A percentile compares a stretch with the other conserved stretches of the same genome.
Conservation (phyloP, 2,113 vertebrate genomes). For the Phyllostomus hastatus region DNA sequence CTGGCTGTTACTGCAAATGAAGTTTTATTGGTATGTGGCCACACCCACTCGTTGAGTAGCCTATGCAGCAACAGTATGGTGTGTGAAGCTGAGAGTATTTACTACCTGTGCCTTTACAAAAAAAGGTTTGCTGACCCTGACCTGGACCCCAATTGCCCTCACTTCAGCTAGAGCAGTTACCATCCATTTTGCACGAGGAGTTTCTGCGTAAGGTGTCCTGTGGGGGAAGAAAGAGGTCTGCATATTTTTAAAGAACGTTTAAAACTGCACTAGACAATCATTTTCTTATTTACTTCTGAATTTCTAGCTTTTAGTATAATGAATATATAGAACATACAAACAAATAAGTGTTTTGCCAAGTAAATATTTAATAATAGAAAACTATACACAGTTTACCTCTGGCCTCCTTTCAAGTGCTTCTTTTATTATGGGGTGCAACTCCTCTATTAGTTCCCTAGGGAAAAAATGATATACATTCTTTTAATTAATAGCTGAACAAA, state of each 20-base stretch:
- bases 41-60: background rate
- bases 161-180: background rate
- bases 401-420: constrained; percentile 99
- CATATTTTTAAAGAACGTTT: background rate
- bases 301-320: background rate
- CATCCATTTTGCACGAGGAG: background rate
- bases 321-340: background rate
- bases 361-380: constrained; percentile 17
- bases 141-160: background rate
- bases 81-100: background rate
- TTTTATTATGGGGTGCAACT: constrained; percentile 99
- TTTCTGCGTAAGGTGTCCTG: background rate
- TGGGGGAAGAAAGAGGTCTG: background rate
- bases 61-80: background rate
- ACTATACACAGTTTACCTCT: constrained; percentile 86
- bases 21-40: background rate
- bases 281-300: background rate
- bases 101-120: background rate
- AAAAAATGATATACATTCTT: constrained; percentile 34
- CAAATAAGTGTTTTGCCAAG: background rate
- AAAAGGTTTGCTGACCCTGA: background rate
- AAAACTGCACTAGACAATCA: background rate
- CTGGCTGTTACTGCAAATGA: background rate
- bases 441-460: constrained; percentile 96
- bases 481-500: background rate